These are phyloP conservation scores for Sminthopsis crassicaudata DNA, from an alignment of 2,113 vertebrate species.

Conservation along the genomic window DNA sequence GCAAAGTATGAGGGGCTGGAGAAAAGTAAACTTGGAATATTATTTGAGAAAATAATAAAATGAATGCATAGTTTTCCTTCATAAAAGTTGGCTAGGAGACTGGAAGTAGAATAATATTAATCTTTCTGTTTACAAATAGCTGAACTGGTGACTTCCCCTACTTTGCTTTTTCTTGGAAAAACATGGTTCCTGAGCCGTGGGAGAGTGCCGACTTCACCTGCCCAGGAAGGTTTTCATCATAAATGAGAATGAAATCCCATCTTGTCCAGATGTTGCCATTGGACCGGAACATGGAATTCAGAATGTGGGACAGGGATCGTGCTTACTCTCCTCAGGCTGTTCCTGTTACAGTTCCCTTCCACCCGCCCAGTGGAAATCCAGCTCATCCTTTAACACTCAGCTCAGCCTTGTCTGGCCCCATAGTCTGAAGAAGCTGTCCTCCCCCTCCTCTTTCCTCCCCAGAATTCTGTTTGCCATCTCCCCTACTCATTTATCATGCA, in stretches of 20 bases:
- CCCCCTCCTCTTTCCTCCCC: not conserved
- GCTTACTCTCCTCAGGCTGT: not conserved
- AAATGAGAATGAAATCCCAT: not conserved
- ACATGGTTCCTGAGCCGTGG: not conserved
- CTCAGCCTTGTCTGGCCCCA: not conserved
- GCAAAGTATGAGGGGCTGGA: not conserved
- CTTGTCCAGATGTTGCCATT: slow-evolving; percentile 4
- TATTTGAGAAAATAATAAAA: not conserved
- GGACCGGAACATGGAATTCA: slow-evolving; percentile 4
- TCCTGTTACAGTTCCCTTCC: not conserved
- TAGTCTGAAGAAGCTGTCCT: not conserved
- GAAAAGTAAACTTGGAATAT: not conserved
- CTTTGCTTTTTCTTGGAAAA: not conserved
- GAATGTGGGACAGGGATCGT: slow-evolving; percentile 1
- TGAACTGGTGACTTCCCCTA: slow-evolving; percentile 4
- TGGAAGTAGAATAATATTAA: slow-evolving; percentile 3
- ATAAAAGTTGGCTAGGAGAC: not conserved
- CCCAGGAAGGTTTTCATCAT: slow-evolving; percentile 4
- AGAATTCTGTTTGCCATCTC: not conserved
- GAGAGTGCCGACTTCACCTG: not conserved
- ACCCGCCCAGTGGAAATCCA: not conserved
- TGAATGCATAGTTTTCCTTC: not conserved
- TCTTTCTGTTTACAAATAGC: slow-evolving; percentile 6
- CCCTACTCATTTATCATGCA: not conserved
- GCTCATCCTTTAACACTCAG: slow-evolving; percentile 4